These are phyloP conservation scores for Bambusicola thoracicus DNA, from an alignment of 2,113 vertebrate genomes.

Conservation along the genomic window DNA sequence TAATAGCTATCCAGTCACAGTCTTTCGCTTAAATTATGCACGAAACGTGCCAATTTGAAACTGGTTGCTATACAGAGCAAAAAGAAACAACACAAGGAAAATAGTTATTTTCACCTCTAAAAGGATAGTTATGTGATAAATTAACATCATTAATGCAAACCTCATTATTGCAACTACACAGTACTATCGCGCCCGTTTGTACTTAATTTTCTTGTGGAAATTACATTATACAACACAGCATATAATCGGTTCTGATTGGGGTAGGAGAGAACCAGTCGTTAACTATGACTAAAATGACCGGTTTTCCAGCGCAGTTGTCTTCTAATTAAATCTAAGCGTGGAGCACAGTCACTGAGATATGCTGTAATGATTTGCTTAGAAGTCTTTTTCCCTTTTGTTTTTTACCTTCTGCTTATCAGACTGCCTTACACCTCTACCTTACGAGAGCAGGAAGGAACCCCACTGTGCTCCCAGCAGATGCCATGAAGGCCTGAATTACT, in stretches of 20 bases:
- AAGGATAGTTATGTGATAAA: constrained; percentile 14
- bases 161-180: constrained; percentile 23
- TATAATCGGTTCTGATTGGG: constrained; percentile 29
- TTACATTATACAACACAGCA: constrained; percentile 11
- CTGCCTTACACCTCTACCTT: constrained; percentile 12
- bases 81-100: not conserved
- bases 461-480: not conserved
- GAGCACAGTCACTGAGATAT: constrained; percentile 13
- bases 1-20: not conserved
- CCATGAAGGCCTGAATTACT: constrained; percentile 18
- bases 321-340: constrained; percentile 59
- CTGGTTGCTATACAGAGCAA: not conserved
- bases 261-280: constrained; percentile 17
- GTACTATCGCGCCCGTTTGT: not conserved
- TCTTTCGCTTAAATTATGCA: not conserved
- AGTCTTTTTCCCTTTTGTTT: not conserved
- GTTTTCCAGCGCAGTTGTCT: constrained; percentile 54
- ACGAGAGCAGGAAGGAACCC: not conserved
- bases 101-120: constrained; percentile 3
- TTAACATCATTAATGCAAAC: constrained; percentile 32
- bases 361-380: constrained; percentile 35
- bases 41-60: constrained; percentile 1
- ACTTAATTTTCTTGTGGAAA: constrained; percentile 40
- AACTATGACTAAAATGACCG: constrained; percentile 46
- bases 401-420: not conserved